Conservation (phyloP, 2,797 vertebrate genomes). For the Sebastes variabilis region DNA sequence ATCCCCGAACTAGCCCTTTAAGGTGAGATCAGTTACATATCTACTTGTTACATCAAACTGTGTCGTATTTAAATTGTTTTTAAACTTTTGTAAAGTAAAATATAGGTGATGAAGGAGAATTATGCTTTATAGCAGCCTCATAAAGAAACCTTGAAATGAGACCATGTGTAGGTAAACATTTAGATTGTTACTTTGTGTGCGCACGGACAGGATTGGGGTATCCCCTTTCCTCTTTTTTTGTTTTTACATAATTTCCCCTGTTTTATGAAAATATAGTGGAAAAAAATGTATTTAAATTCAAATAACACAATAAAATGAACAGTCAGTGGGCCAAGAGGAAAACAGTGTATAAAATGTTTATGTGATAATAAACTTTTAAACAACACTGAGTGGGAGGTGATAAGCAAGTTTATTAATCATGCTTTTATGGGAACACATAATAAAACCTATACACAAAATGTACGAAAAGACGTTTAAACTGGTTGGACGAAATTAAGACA, state of each 20-base stretch:
- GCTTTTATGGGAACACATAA: slow-evolving; percentile 4
- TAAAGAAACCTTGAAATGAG: background rate
- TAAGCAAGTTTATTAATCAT: slow-evolving; percentile 35
- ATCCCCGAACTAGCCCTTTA: background rate
- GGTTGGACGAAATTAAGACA: background rate
- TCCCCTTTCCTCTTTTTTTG: background rate
- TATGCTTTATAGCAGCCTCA: background rate
- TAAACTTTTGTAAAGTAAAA: background rate
- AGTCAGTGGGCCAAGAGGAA: background rate
- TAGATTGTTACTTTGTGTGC: background rate
- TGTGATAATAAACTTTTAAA: background rate
- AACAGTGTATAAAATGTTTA: background rate
- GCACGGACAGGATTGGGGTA: background rate
- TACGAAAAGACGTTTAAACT: slow-evolving; percentile 20
- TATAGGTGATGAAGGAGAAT: background rate
- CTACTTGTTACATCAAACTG: background rate
- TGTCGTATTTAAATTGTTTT: background rate
- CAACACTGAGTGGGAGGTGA: background rate
- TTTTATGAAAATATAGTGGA: background rate
- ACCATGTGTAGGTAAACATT: background rate
- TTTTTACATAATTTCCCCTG: background rate
- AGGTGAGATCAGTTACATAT: background rate
- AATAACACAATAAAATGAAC: background rate
- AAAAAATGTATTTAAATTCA: background rate
- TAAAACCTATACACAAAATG: slow-evolving; percentile 28